Evolutionary conservation across 2,888 invertebrate genomes (phyloP), one percentile per base, ranked within the genome.

Genomic region (Sympetrum striolatum): DNA sequence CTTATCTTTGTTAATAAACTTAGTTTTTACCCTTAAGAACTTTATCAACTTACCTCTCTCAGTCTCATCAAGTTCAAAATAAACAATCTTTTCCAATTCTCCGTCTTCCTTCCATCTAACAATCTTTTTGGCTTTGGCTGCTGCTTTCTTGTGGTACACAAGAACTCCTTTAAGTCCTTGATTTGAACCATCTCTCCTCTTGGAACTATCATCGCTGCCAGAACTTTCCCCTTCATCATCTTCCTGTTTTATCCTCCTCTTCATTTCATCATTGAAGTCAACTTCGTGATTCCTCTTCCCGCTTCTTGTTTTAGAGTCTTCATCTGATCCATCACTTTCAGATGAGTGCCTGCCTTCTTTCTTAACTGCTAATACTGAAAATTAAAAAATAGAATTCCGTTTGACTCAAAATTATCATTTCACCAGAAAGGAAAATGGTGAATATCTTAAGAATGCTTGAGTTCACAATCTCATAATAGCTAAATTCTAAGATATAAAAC

Each of bases 41-140:
- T 58, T 4, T 2, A 79, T 35, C 15, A 81, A 14, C 86, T 92
- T 92, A 93, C 93, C 93, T 93, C 99, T 96, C 94, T 99, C 99
- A 25, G 97, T 98, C 94, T 98, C 99, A 94, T 99, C 99, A 92
- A 99, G 94, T 94, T 99, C 99, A 94, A 99, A 99, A 94, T 96
- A 98, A 92, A 97, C 96, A 91, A 98, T 95, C 93, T 97, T 96
- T 92, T 97, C 97, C 58, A 99, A 94, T 92, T 97, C 96, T 10
- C 95, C 94, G 91, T 98, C 98, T 5, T 96, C 95, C 93, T 97
- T 97, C 97, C 98, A 98, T 93, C 96, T 96, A 8, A 97, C 95
- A 92, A 96, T 96, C 93, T 97, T 97, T 93, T 97, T 98, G 5
- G 96, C 97, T 4, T 97, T 97, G 93, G 96, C 96, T 92, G 96